Conservation (phyloP, 1,140 invertebrate genomes). For the Zaprionus vittiger region DNA sequence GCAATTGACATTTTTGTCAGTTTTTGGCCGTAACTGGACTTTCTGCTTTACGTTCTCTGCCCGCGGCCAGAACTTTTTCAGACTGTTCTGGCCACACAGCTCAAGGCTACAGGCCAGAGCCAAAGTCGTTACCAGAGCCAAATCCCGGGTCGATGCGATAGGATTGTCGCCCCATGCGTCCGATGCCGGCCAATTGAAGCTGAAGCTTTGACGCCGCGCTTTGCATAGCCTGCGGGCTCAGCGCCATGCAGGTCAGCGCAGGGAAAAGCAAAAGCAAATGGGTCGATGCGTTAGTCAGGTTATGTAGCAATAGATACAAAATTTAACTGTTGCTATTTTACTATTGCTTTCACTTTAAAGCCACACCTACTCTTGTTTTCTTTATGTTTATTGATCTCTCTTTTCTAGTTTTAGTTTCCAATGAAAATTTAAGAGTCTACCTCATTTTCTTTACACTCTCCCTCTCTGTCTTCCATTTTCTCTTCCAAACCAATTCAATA, state of each 20-base stretch:
- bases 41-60: neutral
- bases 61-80: neutral
- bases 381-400: neutral
- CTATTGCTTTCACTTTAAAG: too few species aligned
- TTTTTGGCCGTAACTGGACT: constrained; percentile 9
- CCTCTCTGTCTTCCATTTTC: neutral
- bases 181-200: neutral
- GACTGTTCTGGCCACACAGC: neutral
- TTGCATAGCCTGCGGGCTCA: neutral
- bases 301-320: neutral
- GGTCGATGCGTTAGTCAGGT: neutral
- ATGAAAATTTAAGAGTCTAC: too few species aligned
- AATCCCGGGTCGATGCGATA: neutral
- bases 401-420: too few species aligned
- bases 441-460: too few species aligned
- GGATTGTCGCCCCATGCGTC: neutral
- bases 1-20: constrained; percentile 56
- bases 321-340: neutral
- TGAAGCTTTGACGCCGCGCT: constrained; percentile 1
- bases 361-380: neutral
- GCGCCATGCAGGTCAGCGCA: neutral
- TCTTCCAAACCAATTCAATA: neutral
- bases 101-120: neutral
- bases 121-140: neutral
- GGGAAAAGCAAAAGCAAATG: neutral